Evolutionary conservation across 2,113 vertebrate genomes (phyloP).

Genomic region (Alces alces): DNA sequence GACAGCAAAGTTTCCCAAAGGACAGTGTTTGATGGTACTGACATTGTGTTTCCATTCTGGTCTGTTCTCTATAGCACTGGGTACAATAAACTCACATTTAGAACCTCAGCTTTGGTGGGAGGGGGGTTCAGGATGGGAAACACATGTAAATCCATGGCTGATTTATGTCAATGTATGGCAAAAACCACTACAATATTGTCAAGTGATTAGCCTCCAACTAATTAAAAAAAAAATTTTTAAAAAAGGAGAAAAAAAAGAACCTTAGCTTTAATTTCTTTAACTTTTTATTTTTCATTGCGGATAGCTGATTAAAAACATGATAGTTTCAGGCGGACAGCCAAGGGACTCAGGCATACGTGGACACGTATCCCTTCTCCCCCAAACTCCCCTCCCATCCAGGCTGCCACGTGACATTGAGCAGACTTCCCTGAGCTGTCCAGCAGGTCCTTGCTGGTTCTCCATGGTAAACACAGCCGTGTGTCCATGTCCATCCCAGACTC

Average conservation of each 20-base stretch:
- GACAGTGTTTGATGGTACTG: accelerated
- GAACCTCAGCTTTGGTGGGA: neutral
- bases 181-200: too few species aligned
- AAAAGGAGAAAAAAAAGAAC: too few species aligned
- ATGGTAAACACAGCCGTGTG: accelerated
- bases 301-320: neutral
- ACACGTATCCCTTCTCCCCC: accelerated
- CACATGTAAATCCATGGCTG: too few species aligned
- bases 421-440: too few species aligned
- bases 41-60: neutral
- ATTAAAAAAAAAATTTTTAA: too few species aligned
- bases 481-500: too few species aligned
- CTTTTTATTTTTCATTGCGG: neutral
- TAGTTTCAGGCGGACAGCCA: neutral
- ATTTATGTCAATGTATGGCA: too few species aligned
- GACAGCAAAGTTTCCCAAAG: neutral
- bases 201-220: too few species aligned
- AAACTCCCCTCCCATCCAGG: neutral
- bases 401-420: accelerated
- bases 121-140: too few species aligned
- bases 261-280: neutral
- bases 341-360: neutral
- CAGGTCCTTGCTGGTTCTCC: too few species aligned
- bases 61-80: accelerated
- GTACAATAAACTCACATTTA: too few species aligned